Percentiles rank a stretch among this genome's conserved stretches.
Evolutionary conservation across 2,888 invertebrate species (phyloP).

Genomic region (Thysanoteuthis rhombus): DNA sequence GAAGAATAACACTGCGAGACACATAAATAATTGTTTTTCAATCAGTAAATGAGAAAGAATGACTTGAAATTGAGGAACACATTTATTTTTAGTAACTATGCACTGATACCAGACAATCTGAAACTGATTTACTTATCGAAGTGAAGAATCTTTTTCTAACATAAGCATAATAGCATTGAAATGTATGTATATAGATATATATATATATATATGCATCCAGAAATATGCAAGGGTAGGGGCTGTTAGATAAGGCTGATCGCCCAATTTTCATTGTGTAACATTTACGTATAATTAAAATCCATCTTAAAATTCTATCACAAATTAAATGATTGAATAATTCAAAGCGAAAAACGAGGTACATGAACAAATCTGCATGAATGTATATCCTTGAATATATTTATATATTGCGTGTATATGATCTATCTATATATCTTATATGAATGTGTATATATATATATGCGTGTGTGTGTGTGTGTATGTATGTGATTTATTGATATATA

Average conservation of each 20-base stretch:
- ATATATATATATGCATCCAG: not conserved
- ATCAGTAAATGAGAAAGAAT: not conserved
- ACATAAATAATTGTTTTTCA: not conserved
- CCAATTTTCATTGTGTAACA: not conserved
- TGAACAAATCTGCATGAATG: too few species aligned
- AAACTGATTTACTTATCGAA: not conserved
- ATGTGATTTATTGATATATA: too few species aligned
- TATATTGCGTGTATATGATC: too few species aligned
- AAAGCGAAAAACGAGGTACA: not conserved
- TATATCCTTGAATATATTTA: too few species aligned
- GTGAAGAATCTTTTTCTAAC: not conserved
- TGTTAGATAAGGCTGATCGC: not conserved
- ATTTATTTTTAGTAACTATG: not conserved
- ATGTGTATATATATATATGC: too few species aligned
- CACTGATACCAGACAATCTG: not conserved
- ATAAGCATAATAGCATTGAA: not conserved
- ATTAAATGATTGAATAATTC: not conserved
- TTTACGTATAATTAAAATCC: not conserved
- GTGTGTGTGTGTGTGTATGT: too few species aligned
- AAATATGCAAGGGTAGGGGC: not conserved
- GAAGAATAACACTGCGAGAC: not conserved
- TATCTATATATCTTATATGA: too few species aligned
- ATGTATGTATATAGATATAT: not conserved
- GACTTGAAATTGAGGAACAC: not conserved
- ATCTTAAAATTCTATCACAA: not conserved